phyloP scores from a whole-genome alignment of 92 coral and sea anemone genomes.

The Parazoanthus swiftii region DNA sequence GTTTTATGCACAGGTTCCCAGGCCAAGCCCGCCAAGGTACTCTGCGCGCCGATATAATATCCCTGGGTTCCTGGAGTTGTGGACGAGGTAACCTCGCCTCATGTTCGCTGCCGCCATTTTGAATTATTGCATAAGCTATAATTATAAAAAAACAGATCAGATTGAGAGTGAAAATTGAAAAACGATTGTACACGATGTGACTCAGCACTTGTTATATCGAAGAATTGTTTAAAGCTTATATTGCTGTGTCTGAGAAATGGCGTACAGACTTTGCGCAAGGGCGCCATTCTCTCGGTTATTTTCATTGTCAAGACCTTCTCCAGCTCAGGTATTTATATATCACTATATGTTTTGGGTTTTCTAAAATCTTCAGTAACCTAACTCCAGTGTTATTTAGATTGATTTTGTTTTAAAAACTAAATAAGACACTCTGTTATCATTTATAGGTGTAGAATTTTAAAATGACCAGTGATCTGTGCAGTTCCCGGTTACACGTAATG shows the following conservation, averaged over 20 bases:
- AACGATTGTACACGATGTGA: conserved; percentile 7
- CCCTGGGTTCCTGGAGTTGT: too few relatives aligned
- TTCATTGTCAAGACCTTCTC: background rate
- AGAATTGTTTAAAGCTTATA: background rate
- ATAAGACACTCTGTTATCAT: too few relatives aligned
- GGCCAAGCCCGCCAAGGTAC: too few relatives aligned
- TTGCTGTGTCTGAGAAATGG: background rate
- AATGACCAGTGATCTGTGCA: too few relatives aligned
- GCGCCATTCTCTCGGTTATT: conserved; percentile 12
- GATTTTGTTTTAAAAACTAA: too few relatives aligned
- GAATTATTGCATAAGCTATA: conserved; percentile 20
- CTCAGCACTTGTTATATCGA: background rate
- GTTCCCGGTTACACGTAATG: too few relatives aligned
- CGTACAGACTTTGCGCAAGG: background rate
- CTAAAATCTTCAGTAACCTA: too few relatives aligned
- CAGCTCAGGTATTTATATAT: conserved; percentile 4
- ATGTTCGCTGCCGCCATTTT: conserved; percentile 1
- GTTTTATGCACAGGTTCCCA: too few relatives aligned
- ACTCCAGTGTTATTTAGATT: too few relatives aligned
- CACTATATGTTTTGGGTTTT: background rate
- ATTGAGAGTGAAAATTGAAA: background rate
- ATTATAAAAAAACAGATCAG: background rate
- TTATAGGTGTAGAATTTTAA: too few relatives aligned
- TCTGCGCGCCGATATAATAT: too few relatives aligned
- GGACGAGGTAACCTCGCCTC: too few relatives aligned